Evolutionary conservation across 2,113 vertebrate species (phyloP), one percentile per base, ranked within the genome.

Genomic region (Tauraco erythrolophus): DNA sequence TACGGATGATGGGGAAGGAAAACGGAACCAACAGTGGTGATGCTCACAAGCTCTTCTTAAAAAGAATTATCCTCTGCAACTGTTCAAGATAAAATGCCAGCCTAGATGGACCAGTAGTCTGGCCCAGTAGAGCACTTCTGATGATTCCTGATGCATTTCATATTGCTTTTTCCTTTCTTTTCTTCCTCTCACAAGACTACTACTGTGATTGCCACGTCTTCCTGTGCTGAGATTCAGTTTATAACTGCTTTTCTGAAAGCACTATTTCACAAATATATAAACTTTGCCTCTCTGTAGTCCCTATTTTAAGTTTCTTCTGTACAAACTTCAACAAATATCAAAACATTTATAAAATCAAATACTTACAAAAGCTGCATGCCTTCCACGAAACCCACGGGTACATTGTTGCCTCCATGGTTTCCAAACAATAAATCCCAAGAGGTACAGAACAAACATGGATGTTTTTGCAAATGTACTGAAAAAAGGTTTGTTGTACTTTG

Each of bases 401-500:
- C 99, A 99, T 89, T 99, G 99, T 43, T 99, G 99, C 96, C 99
- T 99, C 99, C 99, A 99, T 1, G 99, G 99, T 96, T 99, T 99
- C 99, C 99, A 99, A 97, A 99, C 98, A 97, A 99, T 98, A 97
- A 99, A 99, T 57, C 99, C 99, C 98, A 99, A 97, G 96, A 99
- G 97, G 90, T 99, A 99, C 6, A 99, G 98, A 65, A 99, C 98
- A 95, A 99, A 99, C 99, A 99, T 99, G 81, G 99, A 99, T 15
- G 99, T 99, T 98, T 99, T 99, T 95, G 99, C 98, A 98, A 99
- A 99, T 1, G 99, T 99, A 98, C 99, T 99, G 98, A 99, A 99
- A 98, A 99, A 99, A 19, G 99, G 99, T 95, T 99, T 99, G 96
- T 99, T 99, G 98, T 99, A 99, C 64, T 99, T 99, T 84, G 99